Evolutionary conservation across 2,797 vertebrate species (phyloP), one percentile per base, ranked within the genome.

Genomic region (Sebastes nivosus): DNA sequence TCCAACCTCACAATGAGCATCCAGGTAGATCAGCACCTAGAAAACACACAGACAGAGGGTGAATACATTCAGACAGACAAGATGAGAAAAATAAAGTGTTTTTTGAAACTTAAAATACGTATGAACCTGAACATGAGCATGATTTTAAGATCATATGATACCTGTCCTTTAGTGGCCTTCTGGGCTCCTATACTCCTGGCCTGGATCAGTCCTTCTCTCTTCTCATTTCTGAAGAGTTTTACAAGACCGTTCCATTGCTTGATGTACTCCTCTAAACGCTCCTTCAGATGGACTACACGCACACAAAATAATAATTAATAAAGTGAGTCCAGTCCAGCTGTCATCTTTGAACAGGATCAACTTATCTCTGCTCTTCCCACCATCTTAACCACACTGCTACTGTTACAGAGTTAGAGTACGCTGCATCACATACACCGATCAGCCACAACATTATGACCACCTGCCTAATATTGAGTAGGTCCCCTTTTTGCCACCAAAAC

Each of bases 231-330:
- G 94, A 97, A 98, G 38, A 99, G 91, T 89, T 99, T 99, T 20
- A 99, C 98, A n/a, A 99, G 95, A 75, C 98, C 98, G 2, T 99
- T 99, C 98, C 98, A 99, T 67, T 97, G 97, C 85, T 98, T 98
- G 84, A 99, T 95, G 86, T 99, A 99, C 0, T 97, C 95, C 80
- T 99, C 98, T 87, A 99, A 90, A 67, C 96, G 96, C 81, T 97
- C 97, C 88, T 98, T 97, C 82, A 99, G 95, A 92, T 99, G 98
- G 46, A 82, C 98, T 99, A 42, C 38, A 88, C 5, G 3, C 13
- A 63, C 11, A 77, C 25, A 32, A 1, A 34, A 22, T 52, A 55
- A 7, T 6, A 64, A 9, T 34, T 46, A 34, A 32, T 34, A n/a
- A 36, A 58, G 4, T 32, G 54, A 24, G 11, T 42, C 6, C 58